Conservation (phyloP, 92 coral and sea anemone species). For the Epizoanthus scotinus region DNA sequence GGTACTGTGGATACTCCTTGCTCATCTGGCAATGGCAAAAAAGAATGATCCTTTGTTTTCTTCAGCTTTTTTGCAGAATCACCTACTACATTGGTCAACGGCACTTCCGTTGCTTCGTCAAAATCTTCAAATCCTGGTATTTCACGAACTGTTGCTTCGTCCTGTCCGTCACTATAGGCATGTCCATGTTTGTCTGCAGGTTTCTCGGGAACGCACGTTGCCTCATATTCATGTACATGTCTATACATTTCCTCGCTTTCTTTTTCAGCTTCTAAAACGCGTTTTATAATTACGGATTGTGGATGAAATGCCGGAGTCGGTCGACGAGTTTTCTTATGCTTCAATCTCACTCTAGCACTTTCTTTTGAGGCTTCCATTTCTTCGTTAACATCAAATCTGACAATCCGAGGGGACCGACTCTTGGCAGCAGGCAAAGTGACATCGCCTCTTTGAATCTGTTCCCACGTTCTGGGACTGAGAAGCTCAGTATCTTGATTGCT, state of each 20-base stretch:
- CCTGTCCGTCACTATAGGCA: neutral
- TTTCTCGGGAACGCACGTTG: neutral
- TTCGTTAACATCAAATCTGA: slow-evolving; percentile 21
- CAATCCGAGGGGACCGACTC: slow-evolving; percentile 18
- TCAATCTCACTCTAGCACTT: neutral
- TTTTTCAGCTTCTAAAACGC: neutral
- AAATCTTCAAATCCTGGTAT: slow-evolving; percentile 3
- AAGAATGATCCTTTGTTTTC: neutral
- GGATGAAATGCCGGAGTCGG: slow-evolving; percentile 13
- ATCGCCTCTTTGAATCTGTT: slow-evolving; percentile 3
- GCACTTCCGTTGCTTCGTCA: slow-evolving; percentile 19
- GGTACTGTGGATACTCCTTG: neutral
- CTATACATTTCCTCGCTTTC: neutral
- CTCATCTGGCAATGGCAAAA: neutral
- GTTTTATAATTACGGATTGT: neutral
- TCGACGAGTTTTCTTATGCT: neutral
- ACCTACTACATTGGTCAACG: neutral
- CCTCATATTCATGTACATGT: neutral
- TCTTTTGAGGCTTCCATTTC: neutral
- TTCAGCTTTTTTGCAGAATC: neutral
- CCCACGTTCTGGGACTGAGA: neutral
- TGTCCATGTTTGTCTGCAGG: neutral
- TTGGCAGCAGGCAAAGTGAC: neutral
- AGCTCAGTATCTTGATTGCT: neutral
- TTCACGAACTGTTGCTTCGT: neutral